Evolutionary conservation across 2,888 invertebrate genomes (phyloP).

Genomic region (Adelphocoris suturalis): DNA sequence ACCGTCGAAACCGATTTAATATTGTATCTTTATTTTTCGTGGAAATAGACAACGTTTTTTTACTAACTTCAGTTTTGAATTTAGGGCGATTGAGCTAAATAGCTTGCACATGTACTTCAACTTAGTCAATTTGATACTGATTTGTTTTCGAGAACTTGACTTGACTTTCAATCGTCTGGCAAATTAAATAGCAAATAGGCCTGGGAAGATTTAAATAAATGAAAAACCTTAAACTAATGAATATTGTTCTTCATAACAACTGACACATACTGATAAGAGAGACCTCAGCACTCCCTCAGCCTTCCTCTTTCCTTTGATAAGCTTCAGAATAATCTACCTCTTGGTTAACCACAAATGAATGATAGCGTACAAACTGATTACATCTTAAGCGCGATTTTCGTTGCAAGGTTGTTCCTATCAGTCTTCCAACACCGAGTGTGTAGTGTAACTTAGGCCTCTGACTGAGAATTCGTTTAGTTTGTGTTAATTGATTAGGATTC

Average conservation of each 20-base stretch:
- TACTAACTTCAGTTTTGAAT: no score
- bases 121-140: no score
- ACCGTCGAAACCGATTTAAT: no score
- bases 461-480: background rate
- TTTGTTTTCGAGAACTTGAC: no score
- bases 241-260: background rate
- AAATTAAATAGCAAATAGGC: background rate
- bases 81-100: no score
- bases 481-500: background rate
- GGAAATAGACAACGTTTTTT: no score
- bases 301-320: background rate
- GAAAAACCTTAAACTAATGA: background rate
- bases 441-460: background rate
- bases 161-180: no score
- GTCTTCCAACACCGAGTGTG: background rate
- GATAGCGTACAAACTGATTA: background rate
- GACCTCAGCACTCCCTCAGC: background rate
- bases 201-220: background rate
- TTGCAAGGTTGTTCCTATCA: background rate
- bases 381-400: background rate
- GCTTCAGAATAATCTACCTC: background rate
- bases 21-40: no score
- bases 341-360: background rate
- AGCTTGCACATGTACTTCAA: no score
- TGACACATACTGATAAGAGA: background rate